Conservation (phyloP, 2,797 vertebrate genomes). For the Parambassis ranga region DNA sequence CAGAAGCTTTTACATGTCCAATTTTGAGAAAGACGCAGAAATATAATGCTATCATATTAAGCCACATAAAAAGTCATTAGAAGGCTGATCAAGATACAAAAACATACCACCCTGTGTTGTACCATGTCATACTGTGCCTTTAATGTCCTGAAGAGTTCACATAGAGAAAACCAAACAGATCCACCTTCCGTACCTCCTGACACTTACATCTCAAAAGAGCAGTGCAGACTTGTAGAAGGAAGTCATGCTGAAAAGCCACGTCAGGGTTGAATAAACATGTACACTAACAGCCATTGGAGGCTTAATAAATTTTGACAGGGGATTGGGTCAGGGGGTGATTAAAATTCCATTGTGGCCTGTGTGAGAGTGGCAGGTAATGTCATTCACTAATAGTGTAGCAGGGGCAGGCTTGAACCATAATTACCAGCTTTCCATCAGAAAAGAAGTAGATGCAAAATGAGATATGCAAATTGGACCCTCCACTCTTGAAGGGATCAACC, state of each 20-base stretch:
- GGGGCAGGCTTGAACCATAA: conserved; percentile 36
- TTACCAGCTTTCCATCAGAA: conserved; percentile 61
- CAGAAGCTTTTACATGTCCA: too few species aligned
- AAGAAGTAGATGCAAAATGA: conserved; percentile 58
- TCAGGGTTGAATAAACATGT: conserved; percentile 7
- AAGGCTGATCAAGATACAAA: too few species aligned
- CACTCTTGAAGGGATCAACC: conserved; percentile 53
- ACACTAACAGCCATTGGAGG: neutral
- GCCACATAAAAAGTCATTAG: too few species aligned
- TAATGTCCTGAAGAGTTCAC: too few species aligned
- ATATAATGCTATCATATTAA: too few species aligned
- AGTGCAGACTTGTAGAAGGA: neutral
- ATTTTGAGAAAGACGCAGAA: too few species aligned
- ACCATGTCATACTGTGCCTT: too few species aligned
- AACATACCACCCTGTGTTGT: too few species aligned
- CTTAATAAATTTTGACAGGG: conserved; percentile 8
- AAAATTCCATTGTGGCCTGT: conserved; percentile 16
- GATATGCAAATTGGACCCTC: conserved; percentile 66
- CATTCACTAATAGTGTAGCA: conserved; percentile 37
- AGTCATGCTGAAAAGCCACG: neutral
- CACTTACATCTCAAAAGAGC: neutral
- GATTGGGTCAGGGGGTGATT: conserved; percentile 10
- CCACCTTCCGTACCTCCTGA: neutral
- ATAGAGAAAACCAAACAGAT: too few species aligned
- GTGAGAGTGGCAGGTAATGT: conserved; percentile 47